These are phyloP conservation scores for Amblyopsis rosae DNA, from an alignment of 2,113 vertebrate species.

Conservation along the genomic window DNA sequence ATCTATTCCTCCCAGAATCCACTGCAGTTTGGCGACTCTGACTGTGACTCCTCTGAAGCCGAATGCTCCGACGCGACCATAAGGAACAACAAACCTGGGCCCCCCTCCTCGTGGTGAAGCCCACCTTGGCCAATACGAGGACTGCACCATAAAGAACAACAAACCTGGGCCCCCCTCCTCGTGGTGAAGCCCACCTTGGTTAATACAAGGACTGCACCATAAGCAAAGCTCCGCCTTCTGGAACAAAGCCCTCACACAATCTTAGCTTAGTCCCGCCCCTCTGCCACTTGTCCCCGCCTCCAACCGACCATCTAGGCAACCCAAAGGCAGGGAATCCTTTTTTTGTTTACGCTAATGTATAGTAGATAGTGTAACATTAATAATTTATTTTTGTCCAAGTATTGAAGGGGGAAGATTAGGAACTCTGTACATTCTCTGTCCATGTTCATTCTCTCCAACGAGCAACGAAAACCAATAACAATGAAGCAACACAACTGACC, in stretches of 20 bases:
- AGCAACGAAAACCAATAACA: slow-evolving; percentile 68
- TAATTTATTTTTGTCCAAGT: slow-evolving; percentile 93
- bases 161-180: slow-evolving; percentile 89
- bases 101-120: slow-evolving; percentile 92
- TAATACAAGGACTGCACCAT: slow-evolving; percentile 64
- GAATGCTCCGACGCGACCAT: slow-evolving; percentile 97
- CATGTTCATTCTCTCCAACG: slow-evolving; percentile 80
- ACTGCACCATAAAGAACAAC: slow-evolving; percentile 77
- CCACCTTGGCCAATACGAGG: background rate
- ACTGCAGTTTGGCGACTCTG: slow-evolving; percentile 89
- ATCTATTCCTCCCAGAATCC: slow-evolving; percentile 82
- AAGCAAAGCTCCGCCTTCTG: slow-evolving; percentile 37
- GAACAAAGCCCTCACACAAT: slow-evolving; percentile 45
- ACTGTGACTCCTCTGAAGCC: slow-evolving; percentile 93
- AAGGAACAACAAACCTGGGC: slow-evolving; percentile 90
- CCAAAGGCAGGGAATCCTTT: slow-evolving; percentile 93
- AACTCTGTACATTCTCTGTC: slow-evolving; percentile 67
- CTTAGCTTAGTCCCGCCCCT: slow-evolving; percentile 33
- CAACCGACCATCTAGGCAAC: slow-evolving; percentile 81
- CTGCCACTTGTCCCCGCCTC: slow-evolving; percentile 13
- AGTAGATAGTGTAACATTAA: slow-evolving; percentile 90
- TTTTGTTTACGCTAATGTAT: slow-evolving; percentile 87
- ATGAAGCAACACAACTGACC: slow-evolving; percentile 36
- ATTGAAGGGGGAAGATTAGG: slow-evolving; percentile 76
- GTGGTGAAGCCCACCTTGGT: slow-evolving; percentile 79